Evolutionary conservation across 2,113 vertebrate genomes (phyloP), one percentile per base, ranked within the genome.

Genomic region (Megaceryle maxima): DNA sequence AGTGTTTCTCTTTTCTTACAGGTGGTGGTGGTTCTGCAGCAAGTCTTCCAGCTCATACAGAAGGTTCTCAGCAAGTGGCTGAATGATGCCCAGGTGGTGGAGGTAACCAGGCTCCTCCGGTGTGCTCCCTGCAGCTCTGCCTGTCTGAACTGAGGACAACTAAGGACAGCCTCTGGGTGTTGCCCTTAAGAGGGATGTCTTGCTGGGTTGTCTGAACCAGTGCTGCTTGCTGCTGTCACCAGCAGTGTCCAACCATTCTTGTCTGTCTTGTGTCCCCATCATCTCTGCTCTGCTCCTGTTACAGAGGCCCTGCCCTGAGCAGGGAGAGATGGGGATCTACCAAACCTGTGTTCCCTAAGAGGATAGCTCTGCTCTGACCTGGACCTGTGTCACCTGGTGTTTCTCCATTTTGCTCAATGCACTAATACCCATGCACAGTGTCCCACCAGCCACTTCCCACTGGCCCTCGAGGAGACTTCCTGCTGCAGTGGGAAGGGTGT

Each of bases 41-140:
- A 99, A 93, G 99, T 99, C 92, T 99, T 99, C 97, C 99, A 99
- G 97, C 99, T 99, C 79, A 99, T 99, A 97, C 99, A 99, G 98
- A 99, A 99, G 44, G 98, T 99, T 55, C 99, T 99, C 93, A 99
- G 99, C 98, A 99, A 99, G 96, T 99, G 99, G 99, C 96, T 99
- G 92, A 99, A 99, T 41, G 99, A 99, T 96, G 99, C 99, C 20
- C 99, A 99, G 92, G 99, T 99, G 90, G 99, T 99, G 13, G 99
- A 99, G 99, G 99, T 99, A 96, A 98, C 72, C 37, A 31, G 37
- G 26, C 20, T 90, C 37, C 31, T 76, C n/a, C 28, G 59, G 16
- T 26, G 13, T 55, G 37, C 16, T 88, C 31, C 63, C 57, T 83
- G 88, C 75, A 88, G 35, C 73, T 92, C 33, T 94, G 77, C 26